Percentiles rank a stretch among this genome's conserved stretches.
Conservation (phyloP, 1,140 invertebrate genomes). For the Zaprionus inermis region DNA sequence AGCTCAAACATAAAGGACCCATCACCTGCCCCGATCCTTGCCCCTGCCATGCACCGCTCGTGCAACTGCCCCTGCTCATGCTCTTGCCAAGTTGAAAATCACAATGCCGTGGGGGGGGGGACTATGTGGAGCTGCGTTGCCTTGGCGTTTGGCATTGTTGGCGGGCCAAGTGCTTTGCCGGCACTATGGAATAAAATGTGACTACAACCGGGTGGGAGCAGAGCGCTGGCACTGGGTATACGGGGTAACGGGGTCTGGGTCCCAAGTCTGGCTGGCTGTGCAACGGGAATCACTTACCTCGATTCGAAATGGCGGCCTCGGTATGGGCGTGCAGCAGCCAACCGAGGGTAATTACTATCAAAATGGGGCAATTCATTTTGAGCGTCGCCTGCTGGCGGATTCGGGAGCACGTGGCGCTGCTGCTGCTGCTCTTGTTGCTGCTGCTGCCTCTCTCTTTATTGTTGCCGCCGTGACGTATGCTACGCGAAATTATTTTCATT, state of each 20-base stretch:
- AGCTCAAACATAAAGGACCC: conserved; percentile 9
- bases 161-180: conserved; percentile 5
- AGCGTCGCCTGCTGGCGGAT: conserved; percentile 39
- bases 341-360: conserved; percentile 83
- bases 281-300: conserved; percentile 79
- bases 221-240: neutral
- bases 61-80: neutral
- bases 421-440: too few species aligned
- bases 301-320: conserved; percentile 82
- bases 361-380: conserved; percentile 83
- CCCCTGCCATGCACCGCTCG: neutral
- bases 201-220: neutral
- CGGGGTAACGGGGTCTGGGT: neutral
- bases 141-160: conserved; percentile 6
- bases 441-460: neutral
- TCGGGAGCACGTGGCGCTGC: conserved; percentile 5
- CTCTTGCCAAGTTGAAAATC: neutral
- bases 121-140: neutral
- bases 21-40: neutral
- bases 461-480: conserved; percentile 64
- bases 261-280: neutral
- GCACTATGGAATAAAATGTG: conserved; percentile 1
- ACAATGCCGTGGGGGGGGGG: conserved; percentile 1
- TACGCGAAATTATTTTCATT: conserved; percentile 76
- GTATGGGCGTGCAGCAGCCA: conserved; percentile 64